A percentile compares a stretch with the other conserved stretches of the same genome.
phyloP scores from a whole-genome alignment of 2,888 invertebrate species.

The Aradus depressus region DNA sequence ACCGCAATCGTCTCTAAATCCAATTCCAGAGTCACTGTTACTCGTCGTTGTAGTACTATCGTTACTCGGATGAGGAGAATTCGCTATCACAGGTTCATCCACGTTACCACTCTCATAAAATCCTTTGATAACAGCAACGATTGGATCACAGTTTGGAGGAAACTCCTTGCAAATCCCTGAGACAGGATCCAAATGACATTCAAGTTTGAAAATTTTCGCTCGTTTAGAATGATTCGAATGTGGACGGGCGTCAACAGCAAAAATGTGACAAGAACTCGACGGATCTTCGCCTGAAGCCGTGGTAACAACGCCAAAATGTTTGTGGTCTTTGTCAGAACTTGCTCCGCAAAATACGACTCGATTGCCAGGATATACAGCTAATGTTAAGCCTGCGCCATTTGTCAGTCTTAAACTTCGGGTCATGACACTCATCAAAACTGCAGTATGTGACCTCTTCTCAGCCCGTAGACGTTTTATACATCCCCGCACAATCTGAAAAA shows the following conservation, averaged over 20 bases:
- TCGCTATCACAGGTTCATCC: slow-evolving; percentile 47
- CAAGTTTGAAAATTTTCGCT: slow-evolving; percentile 72
- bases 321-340: slow-evolving; percentile 78
- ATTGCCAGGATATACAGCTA: slow-evolving; percentile 79
- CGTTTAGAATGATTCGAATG: slow-evolving; percentile 70
- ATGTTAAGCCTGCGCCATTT: slow-evolving; percentile 59
- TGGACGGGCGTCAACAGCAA: slow-evolving; percentile 81
- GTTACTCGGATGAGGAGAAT: slow-evolving; percentile 76
- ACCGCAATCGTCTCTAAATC: slow-evolving; percentile 79
- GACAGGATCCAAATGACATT: slow-evolving; percentile 68
- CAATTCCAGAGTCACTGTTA: slow-evolving; percentile 91
- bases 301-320: slow-evolving; percentile 88
- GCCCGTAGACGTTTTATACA: slow-evolving; percentile 81
- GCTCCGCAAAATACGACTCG: slow-evolving; percentile 81
- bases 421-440: slow-evolving; percentile 73
- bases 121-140: slow-evolving; percentile 46
- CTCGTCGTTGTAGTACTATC: slow-evolving; percentile 74
- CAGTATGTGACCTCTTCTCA: slow-evolving; percentile 75
- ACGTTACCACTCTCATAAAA: slow-evolving; percentile 41
- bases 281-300: slow-evolving; percentile 52
- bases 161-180: slow-evolving; percentile 77
- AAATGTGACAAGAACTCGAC: slow-evolving; percentile 88
- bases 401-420: slow-evolving; percentile 68
- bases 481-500: slow-evolving; percentile 58
- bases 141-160: slow-evolving; percentile 64